Evolutionary conservation across 2,888 invertebrate species (phyloP), one percentile per base, ranked within the genome.

Genomic region (Myopa testacea): DNA sequence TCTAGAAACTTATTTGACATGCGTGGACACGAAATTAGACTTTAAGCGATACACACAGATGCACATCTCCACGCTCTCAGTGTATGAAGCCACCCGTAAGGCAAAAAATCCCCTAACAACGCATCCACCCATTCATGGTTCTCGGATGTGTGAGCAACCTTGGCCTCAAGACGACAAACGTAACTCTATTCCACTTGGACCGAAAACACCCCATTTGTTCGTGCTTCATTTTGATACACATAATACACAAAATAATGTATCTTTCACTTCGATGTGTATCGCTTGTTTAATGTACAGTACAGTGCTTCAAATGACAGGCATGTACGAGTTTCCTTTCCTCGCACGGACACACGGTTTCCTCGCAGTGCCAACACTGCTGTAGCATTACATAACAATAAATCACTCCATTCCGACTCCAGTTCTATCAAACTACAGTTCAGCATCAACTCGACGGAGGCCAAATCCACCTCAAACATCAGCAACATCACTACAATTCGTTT

Each of bases 121-220:
- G 26, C 26, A 26, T 26, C 26, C 26, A 26, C 26, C 26, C 26
- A 26, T 26, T 26, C 26, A 26, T 26, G 26, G 26, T 26, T 26
- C 26, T 26, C 26, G 10, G 37, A 10, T 62, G 26, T 4, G 62
- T 26, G 62, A 45, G 45, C 45, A 45, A 45, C 10, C 10, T 45
- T 45, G 7, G 55, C 10, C n/a, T 6, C 55, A 14, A 37, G 67
- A 67, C 40, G 37, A 65, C 63, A 65, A 34, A 14, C 19, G 34
- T 65, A 26, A 65, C 63, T 26, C 37, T 67, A 34, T 40, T 37
- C 67, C 40, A 67, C 37, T 38, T 67, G 16, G 67, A 67, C 67
- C 40, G 37, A 67, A 67, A 67, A 67, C 67, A 67, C 19, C 12
- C n/a, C 50, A 69, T 12, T 45, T 12, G 55, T 10, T 3, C 10